A percentile compares a stretch with the other conserved stretches of the same genome.
Evolutionary conservation across 2,888 invertebrate species (phyloP).

Genomic region (Nematopogon swammerdamellus): DNA sequence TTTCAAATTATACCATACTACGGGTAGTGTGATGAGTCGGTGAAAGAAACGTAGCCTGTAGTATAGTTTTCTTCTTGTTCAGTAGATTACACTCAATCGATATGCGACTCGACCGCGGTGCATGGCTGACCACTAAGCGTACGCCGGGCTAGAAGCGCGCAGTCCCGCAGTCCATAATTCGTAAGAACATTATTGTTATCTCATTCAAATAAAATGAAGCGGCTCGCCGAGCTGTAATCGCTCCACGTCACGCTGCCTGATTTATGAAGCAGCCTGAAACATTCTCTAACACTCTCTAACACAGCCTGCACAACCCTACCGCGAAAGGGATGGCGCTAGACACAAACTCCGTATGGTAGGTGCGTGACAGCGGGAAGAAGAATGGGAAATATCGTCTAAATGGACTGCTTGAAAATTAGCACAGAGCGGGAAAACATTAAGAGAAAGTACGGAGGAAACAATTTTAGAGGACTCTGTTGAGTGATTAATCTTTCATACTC

Average conservation of each 20-base stretch:
- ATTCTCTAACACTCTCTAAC: neutral
- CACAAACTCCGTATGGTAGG: neutral
- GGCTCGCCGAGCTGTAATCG: neutral
- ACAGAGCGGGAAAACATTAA: neutral
- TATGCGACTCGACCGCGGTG: too few relatives aligned
- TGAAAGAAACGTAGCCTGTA: too few relatives aligned
- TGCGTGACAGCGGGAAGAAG: neutral
- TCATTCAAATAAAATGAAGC: neutral
- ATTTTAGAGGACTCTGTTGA: too few relatives aligned
- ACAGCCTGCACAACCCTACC: neutral
- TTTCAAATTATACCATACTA: too few relatives aligned
- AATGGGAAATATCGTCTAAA: neutral
- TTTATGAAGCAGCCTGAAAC: neutral
- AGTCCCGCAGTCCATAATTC: neutral
- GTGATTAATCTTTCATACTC: too few relatives aligned
- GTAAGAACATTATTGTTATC: neutral
- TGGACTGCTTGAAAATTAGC: neutral
- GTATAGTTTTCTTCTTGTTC: too few relatives aligned
- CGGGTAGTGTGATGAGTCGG: too few relatives aligned
- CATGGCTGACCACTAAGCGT: neutral
- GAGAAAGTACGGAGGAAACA: neutral
- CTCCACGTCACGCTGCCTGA: neutral
- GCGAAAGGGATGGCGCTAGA: neutral
- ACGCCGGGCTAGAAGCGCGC: neutral
- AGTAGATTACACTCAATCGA: too few relatives aligned